Base-by-base conservation (phyloP, 2,888 invertebrate genomes). In the Tiliacea aurago region DNA sequence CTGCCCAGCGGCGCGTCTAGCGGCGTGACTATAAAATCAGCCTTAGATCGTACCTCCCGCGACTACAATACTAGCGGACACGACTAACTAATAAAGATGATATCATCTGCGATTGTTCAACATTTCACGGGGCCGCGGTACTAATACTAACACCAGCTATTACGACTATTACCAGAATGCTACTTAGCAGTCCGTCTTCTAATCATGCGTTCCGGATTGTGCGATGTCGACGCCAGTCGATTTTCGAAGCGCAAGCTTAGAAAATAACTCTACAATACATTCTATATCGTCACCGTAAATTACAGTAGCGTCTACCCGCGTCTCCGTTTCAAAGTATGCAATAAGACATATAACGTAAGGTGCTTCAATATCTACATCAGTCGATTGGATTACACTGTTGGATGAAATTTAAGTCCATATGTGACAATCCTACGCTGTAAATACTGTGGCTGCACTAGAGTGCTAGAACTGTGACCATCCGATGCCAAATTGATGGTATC, bases 391-490 rank as follows among this genome's bases (percentile, higher is more conserved):
- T 59, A 68, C 41, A 33, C 73, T 67, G 45, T 66, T 64, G 55
- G 56, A 73, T 64, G 15, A 49, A 55, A 59, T 68, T n/a, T 1
- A 53, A 23, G 28, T 71, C 47, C 56, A 63, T 58, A 11, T 47
- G 37, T 43, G 53, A 55, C n/a, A 65, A 74, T 74, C 65, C 55
- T 74, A 70, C 66, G 86, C 79, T 84, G 84, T 80, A 84, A 70
- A 86, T 84, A 85, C 55, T 76, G 76, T 77, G 75, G 85, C 80
- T 81, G 73, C 73, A 84, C 75, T 84, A 84, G 74, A 73, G 64
- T 76, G 81, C 84, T 84, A 86, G 81, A 76, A 73, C 68, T 63
- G 58, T 70, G 73, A 72, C 69, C 61, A 64, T 41, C 61, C 70
- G 75, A 70, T 76, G 47, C 28, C 73, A 62, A 72, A 70, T 65